Base-by-base conservation (phyloP, 2,113 vertebrate genomes). In the Cacatua alba region DNA sequence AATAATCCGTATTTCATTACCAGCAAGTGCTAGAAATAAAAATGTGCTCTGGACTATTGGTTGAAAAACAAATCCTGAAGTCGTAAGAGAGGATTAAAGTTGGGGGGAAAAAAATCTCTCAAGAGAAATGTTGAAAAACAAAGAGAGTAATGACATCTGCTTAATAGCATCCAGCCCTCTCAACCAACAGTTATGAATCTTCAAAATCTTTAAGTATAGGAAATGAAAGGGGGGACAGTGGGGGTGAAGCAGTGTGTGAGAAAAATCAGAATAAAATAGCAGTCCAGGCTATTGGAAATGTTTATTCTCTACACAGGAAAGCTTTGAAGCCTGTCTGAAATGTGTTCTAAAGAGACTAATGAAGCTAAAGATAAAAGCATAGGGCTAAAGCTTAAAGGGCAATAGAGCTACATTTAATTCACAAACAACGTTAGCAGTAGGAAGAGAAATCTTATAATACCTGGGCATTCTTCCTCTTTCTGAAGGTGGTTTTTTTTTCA, bases 21-120 rank as follows among this genome's bases (percentile, higher is more conserved):
- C 78, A 64, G 72, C 72, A 87, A 95, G 75, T 69, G 96, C 96
- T 77, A 90, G 94, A 93, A 95, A 97, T 97, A 97, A 97, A 95
- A 96, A 93, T 31, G 51, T 68, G 21, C 70, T 76, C 63, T 2
- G 41, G 49, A 88, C 90, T 41, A 39, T 87, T 69, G 93, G 74
- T 57, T 71, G 64, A 91, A 69, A 94, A 94, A 37, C 87, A 96
- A 96, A 96, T 96, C 93, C 95, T 23, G 18, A 82, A 86, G 90
- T 81, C 51, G 13, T 87, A 51, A 93, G 88, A 93, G 92, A 75
- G 86, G 92, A 96, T 96, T 96, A 97, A 86, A 92, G 81, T 62
- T 80, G 88, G 69, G n/a, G 82, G 64, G 68, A 62, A 70, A 39
- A 64, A 75, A 70, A 89, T 37, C 70, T 87, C 87, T 83, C 17